A percentile compares a stretch with the other conserved stretches of the same genome.
phyloP scores from a whole-genome alignment of 2,113 vertebrate genomes.

The Boleophthalmus pectinirostris region DNA sequence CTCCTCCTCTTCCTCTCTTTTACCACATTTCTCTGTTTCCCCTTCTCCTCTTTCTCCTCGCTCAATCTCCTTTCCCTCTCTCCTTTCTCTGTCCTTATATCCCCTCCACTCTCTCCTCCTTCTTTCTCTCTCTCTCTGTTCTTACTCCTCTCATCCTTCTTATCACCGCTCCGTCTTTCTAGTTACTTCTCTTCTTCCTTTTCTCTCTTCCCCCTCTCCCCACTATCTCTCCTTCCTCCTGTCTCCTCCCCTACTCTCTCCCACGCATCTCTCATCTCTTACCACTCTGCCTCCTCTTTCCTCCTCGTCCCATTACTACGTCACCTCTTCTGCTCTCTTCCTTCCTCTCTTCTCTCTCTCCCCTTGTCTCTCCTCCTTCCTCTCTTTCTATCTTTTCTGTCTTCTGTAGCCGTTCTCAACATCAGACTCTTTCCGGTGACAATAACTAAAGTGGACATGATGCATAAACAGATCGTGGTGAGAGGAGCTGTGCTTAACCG shows the following conservation, averaged over 20 bases:
- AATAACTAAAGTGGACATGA: slow-evolving; percentile 35
- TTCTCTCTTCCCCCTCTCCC: background rate
- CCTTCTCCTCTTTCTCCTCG: background rate
- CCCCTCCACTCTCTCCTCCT: too few relatives aligned
- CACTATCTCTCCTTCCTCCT: slow-evolving; percentile 8
- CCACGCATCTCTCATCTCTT: background rate
- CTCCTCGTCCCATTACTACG: background rate
- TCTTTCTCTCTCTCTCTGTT: too few relatives aligned
- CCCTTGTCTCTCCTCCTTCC: too few relatives aligned
- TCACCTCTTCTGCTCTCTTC: background rate
- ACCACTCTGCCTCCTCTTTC: background rate
- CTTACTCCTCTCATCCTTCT: too few relatives aligned
- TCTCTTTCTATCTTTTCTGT: background rate
- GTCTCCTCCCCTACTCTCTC: background rate
- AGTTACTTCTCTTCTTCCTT: background rate
- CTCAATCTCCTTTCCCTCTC: too few relatives aligned
- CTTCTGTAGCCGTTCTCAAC: slow-evolving; percentile 14
- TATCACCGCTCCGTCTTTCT: too few relatives aligned
- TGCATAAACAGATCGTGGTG: slow-evolving; percentile 22
- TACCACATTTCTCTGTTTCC: too few relatives aligned
- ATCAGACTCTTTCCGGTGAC: slow-evolving; percentile 24
- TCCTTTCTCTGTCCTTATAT: too few relatives aligned
- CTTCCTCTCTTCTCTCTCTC: too few relatives aligned
- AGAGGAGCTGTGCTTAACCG: slow-evolving; percentile 36
- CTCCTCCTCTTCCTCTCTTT: background rate